Evolutionary conservation across 2,113 vertebrate species (phyloP), one percentile per base, ranked within the genome.

Genomic region (Ardeotis arabs): DNA sequence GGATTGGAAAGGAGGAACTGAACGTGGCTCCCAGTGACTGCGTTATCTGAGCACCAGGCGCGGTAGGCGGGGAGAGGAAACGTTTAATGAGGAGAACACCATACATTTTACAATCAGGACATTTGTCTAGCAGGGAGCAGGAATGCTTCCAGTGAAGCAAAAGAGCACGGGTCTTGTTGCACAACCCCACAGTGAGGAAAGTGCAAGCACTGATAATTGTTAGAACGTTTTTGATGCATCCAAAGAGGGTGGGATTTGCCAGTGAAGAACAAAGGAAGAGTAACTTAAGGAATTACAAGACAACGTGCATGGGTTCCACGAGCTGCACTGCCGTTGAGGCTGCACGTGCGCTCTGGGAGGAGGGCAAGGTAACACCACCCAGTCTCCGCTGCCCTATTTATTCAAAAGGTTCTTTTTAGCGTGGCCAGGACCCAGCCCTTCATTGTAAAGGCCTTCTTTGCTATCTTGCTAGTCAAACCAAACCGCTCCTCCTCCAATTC

Each of bases 301-400:
- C 59, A 49, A 29, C 0, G 0, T 7, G 12, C 4, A 1, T 6
- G 7, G 39, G 59, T 85, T 75, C 7, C 21, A 24, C 22, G 45
- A 37, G 15, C 5, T 37, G 28, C 2, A 2, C 67, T 41, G 33
- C 17, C 2, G 12, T 13, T 21, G 44, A 64, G 49, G 4, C 14
- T 53, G 35, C 47, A 12, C 1, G 6, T 33, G 41, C 0, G 1
- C 31, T 47, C 24, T 16, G 16, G 49, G 29, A 74, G 39, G 0
- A 66, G 45, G n/a, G 29, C n/a, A 19, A 66, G 12, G 47, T 66
- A 87, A 75, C 31, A 13, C 23, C 17, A 35, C 4, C 14, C 25
- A 9, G 12, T n/a, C 35, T 70, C 66, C 41, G 20, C 60, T 78
- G 20, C 28, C 41, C 24, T 37, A 0, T 31, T 23, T 27, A 22